Base-by-base conservation (phyloP, 2,797 vertebrate genomes). In the Urocyon cinereoargenteus region DNA sequence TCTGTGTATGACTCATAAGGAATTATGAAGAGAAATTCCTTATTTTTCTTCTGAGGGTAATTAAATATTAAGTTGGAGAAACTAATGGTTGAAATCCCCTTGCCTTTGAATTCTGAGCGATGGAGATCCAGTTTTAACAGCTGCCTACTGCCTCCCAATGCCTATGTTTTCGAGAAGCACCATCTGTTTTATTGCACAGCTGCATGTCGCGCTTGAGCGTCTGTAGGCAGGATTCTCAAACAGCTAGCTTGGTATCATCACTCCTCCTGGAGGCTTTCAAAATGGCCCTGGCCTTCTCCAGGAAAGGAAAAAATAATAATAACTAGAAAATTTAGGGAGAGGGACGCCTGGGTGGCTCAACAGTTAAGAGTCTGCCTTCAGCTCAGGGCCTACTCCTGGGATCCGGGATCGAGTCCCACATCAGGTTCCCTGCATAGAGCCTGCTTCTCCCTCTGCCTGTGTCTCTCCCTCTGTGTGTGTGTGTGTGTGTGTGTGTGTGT, bases 21-120 rank as follows among this genome's bases (percentile, higher is more conserved):
- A 68, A 73, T 84, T 97, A 83, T 87, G 40, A 90, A 86, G 28
- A 85, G 28, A 93, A 88, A 81, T 77, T 82, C 92, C 53, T 45
- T 87, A 88, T 95, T 93, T 96, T 75, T 91, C n/a, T 94, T 90
- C 59, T 6, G 11, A 40, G 14, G 24, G 21, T 87, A 94, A 59
- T 95, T 87, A 91, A 62, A 62, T 91, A 95, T 87, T 84, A 87
- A 75, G 31, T 64, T 90, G 73, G 62, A 96, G 79, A 94, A 49
- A 51, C 34, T 2, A 72, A 64, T 49, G 51, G 45, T 88, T 94
- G 95, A 91, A 51, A 78, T 87, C 84, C 31, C 40, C 55, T 94
- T 75, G 68, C 45, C 77, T 93, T 78, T 87, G 59, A 66, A 91
- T 83, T 59, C 82, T 31, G 62, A 79, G 82, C 24, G 73, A 82